Percentiles rank a stretch among this genome's conserved stretches.
phyloP scores from a whole-genome alignment of 2,888 invertebrate genomes.

The Brenthis hecate region DNA sequence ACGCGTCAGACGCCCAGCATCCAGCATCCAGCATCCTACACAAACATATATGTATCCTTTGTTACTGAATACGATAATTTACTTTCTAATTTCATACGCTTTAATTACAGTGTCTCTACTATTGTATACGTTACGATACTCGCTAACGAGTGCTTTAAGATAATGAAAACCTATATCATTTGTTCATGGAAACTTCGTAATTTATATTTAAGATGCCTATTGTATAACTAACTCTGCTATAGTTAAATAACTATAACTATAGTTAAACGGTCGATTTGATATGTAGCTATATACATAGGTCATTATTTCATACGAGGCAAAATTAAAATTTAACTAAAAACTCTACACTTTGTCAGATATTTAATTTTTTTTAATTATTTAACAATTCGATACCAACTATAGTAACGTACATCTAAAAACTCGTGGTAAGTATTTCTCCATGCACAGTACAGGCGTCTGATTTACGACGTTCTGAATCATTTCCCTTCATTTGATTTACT shows the following conservation, averaged over 20 bases:
- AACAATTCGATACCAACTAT: not conserved
- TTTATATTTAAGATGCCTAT: not conserved
- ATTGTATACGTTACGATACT: constrained; percentile 2
- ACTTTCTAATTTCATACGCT: constrained; percentile 43
- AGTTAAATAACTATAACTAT: no score
- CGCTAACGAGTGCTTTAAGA: not conserved
- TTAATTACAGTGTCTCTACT: constrained; percentile 40
- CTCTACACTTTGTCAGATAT: no score
- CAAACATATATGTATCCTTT: constrained; percentile 25
- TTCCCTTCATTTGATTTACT: constrained; percentile 67
- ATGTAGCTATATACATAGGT: no score
- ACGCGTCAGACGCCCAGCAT: constrained; percentile 15
- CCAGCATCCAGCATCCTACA: not conserved
- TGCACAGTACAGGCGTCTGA: constrained; percentile 39
- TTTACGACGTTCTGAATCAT: constrained; percentile 65
- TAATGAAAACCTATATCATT: not conserved
- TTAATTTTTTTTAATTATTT: no score
- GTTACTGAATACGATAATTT: constrained; percentile 44
- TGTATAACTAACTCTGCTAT: not conserved
- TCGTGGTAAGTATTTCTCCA: constrained; percentile 14
- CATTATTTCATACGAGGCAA: no score
- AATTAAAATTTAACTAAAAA: no score
- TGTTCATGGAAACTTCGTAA: not conserved
- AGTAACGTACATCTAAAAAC: constrained; percentile 25
- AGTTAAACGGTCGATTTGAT: no score